A percentile compares a stretch with the other conserved stretches of the same genome.
These are phyloP conservation scores for Homarus americanus DNA, from an alignment of 1,140 invertebrate species.

Conservation along the genomic window DNA sequence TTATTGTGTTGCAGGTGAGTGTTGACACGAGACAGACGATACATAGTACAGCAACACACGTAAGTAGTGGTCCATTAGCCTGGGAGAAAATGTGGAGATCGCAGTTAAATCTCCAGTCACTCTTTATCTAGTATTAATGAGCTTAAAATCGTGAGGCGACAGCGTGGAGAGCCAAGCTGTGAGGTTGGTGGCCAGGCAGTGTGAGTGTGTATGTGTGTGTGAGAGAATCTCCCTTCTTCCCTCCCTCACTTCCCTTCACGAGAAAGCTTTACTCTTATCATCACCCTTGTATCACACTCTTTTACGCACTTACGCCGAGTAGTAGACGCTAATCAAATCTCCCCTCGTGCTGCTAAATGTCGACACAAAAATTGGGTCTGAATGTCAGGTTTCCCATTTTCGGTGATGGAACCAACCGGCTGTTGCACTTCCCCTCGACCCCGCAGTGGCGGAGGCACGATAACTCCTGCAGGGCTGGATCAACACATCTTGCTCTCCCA, in stretches of 20 bases:
- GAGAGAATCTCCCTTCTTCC: background rate
- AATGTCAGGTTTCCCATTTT: constrained; percentile 73
- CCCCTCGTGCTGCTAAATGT: constrained; percentile 66
- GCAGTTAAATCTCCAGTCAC: background rate
- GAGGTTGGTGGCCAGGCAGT: background rate
- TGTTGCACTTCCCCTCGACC: constrained; percentile 68
- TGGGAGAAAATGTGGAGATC: too few species aligned
- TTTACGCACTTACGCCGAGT: constrained; percentile 63
- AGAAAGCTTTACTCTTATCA: constrained; percentile 2
- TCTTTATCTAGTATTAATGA: constrained; percentile 12
- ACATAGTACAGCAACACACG: background rate
- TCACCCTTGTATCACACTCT: constrained; percentile 49
- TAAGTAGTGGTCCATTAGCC: background rate
- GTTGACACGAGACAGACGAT: background rate
- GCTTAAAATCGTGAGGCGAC: background rate
- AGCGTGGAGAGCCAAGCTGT: background rate
- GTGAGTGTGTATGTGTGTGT: constrained; percentile 2
- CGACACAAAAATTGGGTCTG: constrained; percentile 69
- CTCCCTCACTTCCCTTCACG: background rate
- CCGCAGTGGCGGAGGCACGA: constrained; percentile 44
- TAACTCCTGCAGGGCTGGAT: background rate
- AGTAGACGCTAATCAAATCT: constrained; percentile 67
- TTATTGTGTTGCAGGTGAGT: constrained; percentile 28
- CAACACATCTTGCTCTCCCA: background rate
- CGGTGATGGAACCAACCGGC: constrained; percentile 68